A percentile compares a stretch with the other conserved stretches of the same genome.
Evolutionary conservation across 2,113 vertebrate species (phyloP).

Genomic region (Axis porcinus): DNA sequence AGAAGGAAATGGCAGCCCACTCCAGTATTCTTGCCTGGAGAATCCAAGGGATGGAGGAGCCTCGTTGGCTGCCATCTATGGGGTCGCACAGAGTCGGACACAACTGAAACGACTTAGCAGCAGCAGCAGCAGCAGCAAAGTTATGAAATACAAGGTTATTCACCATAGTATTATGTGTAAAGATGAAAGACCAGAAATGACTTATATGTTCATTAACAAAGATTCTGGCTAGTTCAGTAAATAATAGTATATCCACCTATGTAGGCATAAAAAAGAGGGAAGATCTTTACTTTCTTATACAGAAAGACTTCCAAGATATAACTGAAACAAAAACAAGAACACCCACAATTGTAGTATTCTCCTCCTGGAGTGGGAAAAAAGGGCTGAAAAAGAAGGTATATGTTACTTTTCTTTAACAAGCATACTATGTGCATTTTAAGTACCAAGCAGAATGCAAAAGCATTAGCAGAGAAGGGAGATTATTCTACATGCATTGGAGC

Average conservation of each 20-base stretch:
- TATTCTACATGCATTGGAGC: background rate
- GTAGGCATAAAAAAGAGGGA: background rate
- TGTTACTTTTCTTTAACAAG: background rate
- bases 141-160: background rate
- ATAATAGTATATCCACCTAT: background rate
- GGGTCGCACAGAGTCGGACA: no score
- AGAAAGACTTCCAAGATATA: background rate
- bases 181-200: conserved; percentile 1
- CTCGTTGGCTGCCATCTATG: no score
- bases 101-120: no score
- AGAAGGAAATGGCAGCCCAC: no score
- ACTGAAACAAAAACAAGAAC: background rate
- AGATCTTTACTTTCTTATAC: background rate
- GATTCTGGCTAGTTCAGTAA: background rate
- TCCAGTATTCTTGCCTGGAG: no score
- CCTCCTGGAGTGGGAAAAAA: background rate
- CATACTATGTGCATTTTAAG: background rate
- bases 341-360: background rate
- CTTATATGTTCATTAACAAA: background rate
- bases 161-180: background rate
- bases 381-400: background rate
- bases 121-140: background rate
- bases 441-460: background rate
- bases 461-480: background rate
- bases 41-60: no score